Percentiles rank a stretch among this genome's conserved stretches.
phyloP scores from a whole-genome alignment of 1,140 invertebrate genomes.

The Drosophila elegans region DNA sequence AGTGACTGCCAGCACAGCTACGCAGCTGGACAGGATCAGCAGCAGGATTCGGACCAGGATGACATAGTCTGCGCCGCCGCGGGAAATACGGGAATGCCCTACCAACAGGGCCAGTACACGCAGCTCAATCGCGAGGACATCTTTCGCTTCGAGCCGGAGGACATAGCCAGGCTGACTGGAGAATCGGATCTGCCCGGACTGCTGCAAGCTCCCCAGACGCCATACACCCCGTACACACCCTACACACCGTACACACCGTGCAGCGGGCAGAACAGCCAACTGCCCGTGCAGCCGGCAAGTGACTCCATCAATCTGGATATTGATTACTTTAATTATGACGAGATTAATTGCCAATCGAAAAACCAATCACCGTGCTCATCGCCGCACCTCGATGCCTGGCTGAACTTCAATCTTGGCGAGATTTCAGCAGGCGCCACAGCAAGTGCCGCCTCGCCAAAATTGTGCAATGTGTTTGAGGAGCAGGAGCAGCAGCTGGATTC shows the following conservation, averaged over 20 bases:
- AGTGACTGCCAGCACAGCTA: conserved; percentile 55
- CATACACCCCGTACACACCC: conserved; percentile 71
- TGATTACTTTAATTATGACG: conserved; percentile 84
- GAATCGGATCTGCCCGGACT: conserved; percentile 23
- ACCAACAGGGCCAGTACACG: conserved; percentile 72
- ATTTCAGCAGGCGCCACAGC: conserved; percentile 24
- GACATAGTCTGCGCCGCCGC: conserved; percentile 64
- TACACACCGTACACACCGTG: conserved; percentile 70
- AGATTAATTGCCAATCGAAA: conserved; percentile 85
- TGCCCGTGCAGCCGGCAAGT: conserved; percentile 9
- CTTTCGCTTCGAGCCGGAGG: conserved; percentile 84
- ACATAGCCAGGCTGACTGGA: conserved; percentile 74
- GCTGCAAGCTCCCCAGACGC: conserved; percentile 38
- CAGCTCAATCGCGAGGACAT: conserved; percentile 76
- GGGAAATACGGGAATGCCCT: conserved; percentile 47
- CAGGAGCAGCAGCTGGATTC: conserved; percentile 20
- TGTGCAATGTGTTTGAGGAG: conserved; percentile 63
- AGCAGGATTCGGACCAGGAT: conserved; percentile 53
- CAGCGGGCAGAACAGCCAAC: conserved; percentile 47
- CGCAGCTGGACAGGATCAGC: conserved; percentile 26
- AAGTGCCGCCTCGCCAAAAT: conserved; percentile 53
- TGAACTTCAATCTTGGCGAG: conserved; percentile 75
- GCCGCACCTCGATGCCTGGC: conserved; percentile 83
- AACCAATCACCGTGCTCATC: conserved; percentile 84
- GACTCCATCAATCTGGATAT: conserved; percentile 72